phyloP scores from a whole-genome alignment of 2,888 invertebrate species.

The Sinohyriopsis cumingii region DNA sequence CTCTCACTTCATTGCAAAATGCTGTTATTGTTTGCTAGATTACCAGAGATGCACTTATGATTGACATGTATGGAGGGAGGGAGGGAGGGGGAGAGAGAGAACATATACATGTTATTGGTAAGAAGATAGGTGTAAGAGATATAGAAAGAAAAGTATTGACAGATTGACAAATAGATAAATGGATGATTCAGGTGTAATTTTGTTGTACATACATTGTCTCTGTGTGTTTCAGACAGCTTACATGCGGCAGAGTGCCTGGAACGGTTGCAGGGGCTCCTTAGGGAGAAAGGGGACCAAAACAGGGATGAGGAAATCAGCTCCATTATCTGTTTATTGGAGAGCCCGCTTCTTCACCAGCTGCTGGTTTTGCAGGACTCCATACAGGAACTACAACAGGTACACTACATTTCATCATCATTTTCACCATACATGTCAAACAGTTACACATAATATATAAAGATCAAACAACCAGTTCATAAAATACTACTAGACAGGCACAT shows the following conservation, averaged over 20 bases:
- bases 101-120: neutral
- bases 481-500: too few species aligned
- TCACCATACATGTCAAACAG: slow-evolving; percentile 64
- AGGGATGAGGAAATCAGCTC: slow-evolving; percentile 82
- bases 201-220: neutral
- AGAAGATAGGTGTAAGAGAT: slow-evolving; percentile 11
- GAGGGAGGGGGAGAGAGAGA: slow-evolving; percentile 4
- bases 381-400: slow-evolving; percentile 85
- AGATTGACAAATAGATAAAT: slow-evolving; percentile 2
- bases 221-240: slow-evolving; percentile 80
- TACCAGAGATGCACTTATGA: too few species aligned
- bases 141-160: slow-evolving; percentile 11
- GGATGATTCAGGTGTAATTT: neutral
- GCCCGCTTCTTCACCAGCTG: slow-evolving; percentile 92
- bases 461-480: too few species aligned
- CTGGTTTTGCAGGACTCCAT: slow-evolving; percentile 93
- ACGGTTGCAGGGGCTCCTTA: slow-evolving; percentile 88
- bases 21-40: too few species aligned
- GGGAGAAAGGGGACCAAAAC: slow-evolving; percentile 79
- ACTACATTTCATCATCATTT: neutral
- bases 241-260: slow-evolving; percentile 91
- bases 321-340: slow-evolving; percentile 85
- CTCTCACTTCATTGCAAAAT: too few species aligned
- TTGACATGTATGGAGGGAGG: neutral
- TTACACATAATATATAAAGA: too few species aligned